Evolutionary conservation across 2,113 vertebrate species (phyloP).

Genomic region (Antechinus stuartii): DNA sequence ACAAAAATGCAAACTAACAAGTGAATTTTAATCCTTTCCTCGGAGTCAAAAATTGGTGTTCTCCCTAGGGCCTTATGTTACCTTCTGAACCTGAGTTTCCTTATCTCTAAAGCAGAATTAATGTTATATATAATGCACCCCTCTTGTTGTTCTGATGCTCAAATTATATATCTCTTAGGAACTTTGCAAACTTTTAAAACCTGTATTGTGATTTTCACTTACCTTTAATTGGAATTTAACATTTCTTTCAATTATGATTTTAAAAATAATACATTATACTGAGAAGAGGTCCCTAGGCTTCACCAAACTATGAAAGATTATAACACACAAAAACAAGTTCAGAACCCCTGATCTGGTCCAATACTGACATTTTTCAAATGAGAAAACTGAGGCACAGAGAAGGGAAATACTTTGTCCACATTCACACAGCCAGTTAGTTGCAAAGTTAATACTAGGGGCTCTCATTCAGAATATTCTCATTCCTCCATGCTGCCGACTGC

Average conservation of each 20-base stretch:
- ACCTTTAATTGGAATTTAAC: neutral
- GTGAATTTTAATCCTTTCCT: neutral
- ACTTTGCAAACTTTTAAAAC: neutral
- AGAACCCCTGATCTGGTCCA: neutral
- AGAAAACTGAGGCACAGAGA: conserved; percentile 27
- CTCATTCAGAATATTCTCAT: neutral
- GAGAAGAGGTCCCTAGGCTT: neutral
- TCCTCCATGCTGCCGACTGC: neutral
- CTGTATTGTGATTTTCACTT: neutral
- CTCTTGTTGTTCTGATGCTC: neutral
- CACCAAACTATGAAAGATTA: neutral
- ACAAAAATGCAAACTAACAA: neutral
- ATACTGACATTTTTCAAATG: neutral
- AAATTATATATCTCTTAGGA: neutral
- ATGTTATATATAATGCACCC: neutral
- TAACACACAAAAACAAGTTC: neutral
- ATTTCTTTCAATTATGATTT: neutral
- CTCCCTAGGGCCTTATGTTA: neutral
- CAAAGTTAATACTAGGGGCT: neutral
- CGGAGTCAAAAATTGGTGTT: neutral
- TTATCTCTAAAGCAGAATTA: neutral
- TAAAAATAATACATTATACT: neutral
- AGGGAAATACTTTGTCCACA: conserved; percentile 38
- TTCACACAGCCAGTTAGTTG: neutral
- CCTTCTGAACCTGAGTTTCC: neutral